phyloP scores from a whole-genome alignment of 2,797 vertebrate species.

The Neosilurus mollespiculum region DNA sequence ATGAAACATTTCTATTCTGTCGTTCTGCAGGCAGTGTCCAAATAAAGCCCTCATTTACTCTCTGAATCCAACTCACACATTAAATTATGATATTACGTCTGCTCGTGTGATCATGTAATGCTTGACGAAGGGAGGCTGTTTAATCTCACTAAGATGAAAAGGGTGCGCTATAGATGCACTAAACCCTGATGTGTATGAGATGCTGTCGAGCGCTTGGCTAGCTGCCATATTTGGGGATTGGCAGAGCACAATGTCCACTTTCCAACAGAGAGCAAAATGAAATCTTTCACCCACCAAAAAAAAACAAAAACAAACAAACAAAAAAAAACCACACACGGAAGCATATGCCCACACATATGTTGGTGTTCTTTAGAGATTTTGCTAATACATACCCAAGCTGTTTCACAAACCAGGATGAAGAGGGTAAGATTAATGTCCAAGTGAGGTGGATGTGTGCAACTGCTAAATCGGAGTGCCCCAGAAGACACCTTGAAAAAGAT shows the following conservation, averaged over 20 bases:
- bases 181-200: conserved; percentile 12
- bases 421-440: conserved; percentile 20
- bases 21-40: conserved; percentile 26
- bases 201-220: conserved; percentile 7
- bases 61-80: background rate
- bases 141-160: conserved; percentile 34
- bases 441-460: conserved; percentile 11
- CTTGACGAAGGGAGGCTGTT: conserved; percentile 11
- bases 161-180: background rate
- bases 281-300: conserved; percentile 39
- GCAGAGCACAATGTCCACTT: background rate
- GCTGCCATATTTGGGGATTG: conserved; percentile 21
- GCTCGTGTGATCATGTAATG: conserved; percentile 31
- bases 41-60: conserved; percentile 37
- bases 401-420: conserved; percentile 29
- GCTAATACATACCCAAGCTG: conserved; percentile 22
- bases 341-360: background rate
- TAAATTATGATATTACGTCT: conserved; percentile 26
- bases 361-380: conserved; percentile 14
- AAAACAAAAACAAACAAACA: conserved; percentile 6
- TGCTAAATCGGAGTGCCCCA: conserved; percentile 15
- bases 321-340: background rate
- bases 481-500: conserved; percentile 28
- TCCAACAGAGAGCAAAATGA: conserved; percentile 33
- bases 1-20: conserved; percentile 31